These are phyloP conservation scores for Hephaestus fuliginosus DNA, from an alignment of 2,797 vertebrate genomes.

Conservation along the genomic window DNA sequence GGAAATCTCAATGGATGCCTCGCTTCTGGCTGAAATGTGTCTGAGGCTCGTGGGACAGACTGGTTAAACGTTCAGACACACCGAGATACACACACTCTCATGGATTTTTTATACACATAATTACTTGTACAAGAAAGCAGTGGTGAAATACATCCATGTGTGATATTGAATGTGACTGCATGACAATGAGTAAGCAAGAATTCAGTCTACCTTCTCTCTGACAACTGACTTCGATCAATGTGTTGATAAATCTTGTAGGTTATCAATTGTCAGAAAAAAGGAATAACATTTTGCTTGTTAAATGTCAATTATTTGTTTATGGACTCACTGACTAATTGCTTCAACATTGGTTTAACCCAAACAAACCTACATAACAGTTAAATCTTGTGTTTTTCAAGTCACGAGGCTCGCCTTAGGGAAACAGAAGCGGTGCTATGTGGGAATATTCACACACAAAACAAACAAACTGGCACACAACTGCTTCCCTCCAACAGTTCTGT, in stretches of 20 bases:
- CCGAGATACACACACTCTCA: not conserved
- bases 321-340: not conserved
- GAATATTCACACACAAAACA: not conserved
- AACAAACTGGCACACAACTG: not conserved
- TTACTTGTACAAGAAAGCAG: not conserved
- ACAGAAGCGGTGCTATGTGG: not conserved
- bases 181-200: not conserved
- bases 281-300: not conserved
- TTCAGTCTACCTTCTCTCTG: not conserved
- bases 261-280: not conserved
- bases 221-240: not conserved
- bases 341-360: not conserved
- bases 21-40: conserved; percentile 4
- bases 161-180: not conserved
- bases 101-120: not conserved
- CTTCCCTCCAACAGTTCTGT: not conserved
- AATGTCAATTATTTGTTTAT: not conserved
- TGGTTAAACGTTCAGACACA: not conserved
- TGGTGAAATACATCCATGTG: not conserved
- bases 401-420: not conserved
- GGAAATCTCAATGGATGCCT: conserved; percentile 14
- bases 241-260: not conserved
- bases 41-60: conserved; percentile 12
- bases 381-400: not conserved
- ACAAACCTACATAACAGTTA: not conserved